Base-by-base conservation (phyloP, 2,113 vertebrate genomes). In the Mystacornis crossleyi region DNA sequence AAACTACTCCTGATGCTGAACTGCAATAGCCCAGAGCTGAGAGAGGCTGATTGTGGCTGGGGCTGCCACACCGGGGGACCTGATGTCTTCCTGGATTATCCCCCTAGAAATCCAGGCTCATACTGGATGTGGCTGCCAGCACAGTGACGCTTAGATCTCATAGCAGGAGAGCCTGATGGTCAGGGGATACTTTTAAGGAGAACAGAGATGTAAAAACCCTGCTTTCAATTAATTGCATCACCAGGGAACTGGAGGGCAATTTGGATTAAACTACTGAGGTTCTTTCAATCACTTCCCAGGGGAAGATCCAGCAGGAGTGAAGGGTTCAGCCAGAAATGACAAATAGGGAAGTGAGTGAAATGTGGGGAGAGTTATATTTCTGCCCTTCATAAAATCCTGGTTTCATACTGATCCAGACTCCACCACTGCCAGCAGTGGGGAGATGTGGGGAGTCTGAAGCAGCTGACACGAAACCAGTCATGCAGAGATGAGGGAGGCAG, bases 181-280 rank as follows among this genome's bases (percentile, higher is more conserved):
- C 75, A 95, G 86, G 38, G 72, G 43, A 81, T 83, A 92, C 50
- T 90, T 88, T 47, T 66, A 77, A 92, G 89, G 75, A 86, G 72
- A 95, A 90, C 10, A 88, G 47, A 90, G 74, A 89, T 67, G 80
- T 93, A 93, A 95, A 95, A 93, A 72, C 92, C 67, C 82, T 93
- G 75, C 64, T 93, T 95, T 92, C 89, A 95, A 89, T 93, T 90
- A 95, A 95, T 66, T 86, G 93, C 75, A 66, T 96, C 93, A 93
- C 60, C 55, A 81, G 90, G 81, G 81, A 91, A 72, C 81, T 45
- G 67, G 62, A 90, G 58, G 66, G 85, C 87, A 95, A 88, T 94
- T 87, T 90, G 84, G 89, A 96, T 97, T 95, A 94, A 97, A 90
- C 81, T 79, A 57, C 33, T 80, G 81, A 91, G 64, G 58, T 43